Conservation (phyloP, 2,113 vertebrate genomes). For the Petrocephalus zakoni region DNA sequence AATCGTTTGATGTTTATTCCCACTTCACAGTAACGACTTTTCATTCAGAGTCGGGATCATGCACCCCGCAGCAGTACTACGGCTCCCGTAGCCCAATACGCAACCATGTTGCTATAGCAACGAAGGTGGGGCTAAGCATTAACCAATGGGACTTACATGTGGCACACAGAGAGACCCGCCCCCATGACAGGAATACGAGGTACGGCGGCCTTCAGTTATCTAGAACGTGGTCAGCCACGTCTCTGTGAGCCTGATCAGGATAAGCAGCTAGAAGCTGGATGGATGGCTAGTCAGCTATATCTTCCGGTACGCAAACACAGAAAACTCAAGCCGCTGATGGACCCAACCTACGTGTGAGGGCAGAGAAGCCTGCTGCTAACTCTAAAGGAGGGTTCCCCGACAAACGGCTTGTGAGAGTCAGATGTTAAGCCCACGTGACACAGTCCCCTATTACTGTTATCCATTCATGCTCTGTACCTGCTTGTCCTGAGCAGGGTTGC, state of each 20-base stretch:
- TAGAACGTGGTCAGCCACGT: background rate
- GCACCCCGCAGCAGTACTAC: background rate
- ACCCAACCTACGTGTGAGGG: background rate
- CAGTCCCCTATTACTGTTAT: background rate
- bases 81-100: background rate
- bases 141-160: background rate
- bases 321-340: background rate
- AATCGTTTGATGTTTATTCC: constrained; percentile 8
- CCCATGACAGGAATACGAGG: background rate
- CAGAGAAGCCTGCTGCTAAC: background rate
- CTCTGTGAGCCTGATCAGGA: background rate
- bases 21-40: background rate
- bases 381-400: background rate
- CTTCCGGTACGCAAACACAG: background rate
- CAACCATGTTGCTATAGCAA: background rate
- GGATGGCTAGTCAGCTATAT: background rate
- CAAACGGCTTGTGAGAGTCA: too few species aligned
- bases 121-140: background rate
- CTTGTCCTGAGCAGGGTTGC: background rate
- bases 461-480: background rate
- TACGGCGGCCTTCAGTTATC: background rate
- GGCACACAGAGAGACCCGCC: background rate
- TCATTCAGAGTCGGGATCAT: background rate
- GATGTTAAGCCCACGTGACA: background rate
- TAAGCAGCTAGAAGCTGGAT: background rate